Percentiles rank a stretch among this genome's conserved stretches.
phyloP scores from a whole-genome alignment of 92 coral and sea anemone species.

The Scolanthus callimorphus region DNA sequence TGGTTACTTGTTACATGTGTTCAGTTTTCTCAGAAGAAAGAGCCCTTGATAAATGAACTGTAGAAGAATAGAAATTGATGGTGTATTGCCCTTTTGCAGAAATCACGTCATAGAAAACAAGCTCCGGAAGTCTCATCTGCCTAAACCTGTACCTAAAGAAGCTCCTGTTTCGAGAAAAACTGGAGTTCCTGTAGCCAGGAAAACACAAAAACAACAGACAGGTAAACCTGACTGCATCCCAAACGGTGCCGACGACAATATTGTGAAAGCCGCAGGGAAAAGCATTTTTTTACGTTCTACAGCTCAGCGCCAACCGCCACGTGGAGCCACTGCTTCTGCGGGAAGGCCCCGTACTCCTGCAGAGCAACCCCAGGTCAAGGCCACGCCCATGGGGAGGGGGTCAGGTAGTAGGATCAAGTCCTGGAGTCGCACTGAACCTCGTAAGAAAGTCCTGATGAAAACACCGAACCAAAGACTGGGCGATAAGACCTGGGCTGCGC shows the following conservation, averaged over 20 bases:
- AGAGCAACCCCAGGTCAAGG: background rate
- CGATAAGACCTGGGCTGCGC: slow-evolving; percentile 3
- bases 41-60: no score
- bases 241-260: background rate
- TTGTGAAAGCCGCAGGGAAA: slow-evolving; percentile 1
- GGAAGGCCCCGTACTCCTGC: slow-evolving; percentile 3
- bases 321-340: slow-evolving; percentile 6
- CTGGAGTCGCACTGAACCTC: slow-evolving; percentile 31
- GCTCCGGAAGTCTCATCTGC: slow-evolving; percentile 8
- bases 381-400: background rate
- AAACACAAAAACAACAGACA: no score
- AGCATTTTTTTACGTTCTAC: background rate
- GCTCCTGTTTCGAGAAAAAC: no score
- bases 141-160: slow-evolving; percentile 8
- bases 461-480: background rate
- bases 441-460: slow-evolving; percentile 7
- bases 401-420: background rate
- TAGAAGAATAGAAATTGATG: no score
- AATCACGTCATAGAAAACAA: no score
- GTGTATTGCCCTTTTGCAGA: no score
- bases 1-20: no score
- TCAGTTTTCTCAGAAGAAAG: no score
- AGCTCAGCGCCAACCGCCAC: slow-evolving; percentile 1
- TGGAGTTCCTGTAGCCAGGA: no score
- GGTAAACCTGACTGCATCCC: no score